A percentile compares a stretch with the other conserved stretches of the same genome.
Conservation (phyloP, 2,888 invertebrate species). For the Cryptosula pallasiana region DNA sequence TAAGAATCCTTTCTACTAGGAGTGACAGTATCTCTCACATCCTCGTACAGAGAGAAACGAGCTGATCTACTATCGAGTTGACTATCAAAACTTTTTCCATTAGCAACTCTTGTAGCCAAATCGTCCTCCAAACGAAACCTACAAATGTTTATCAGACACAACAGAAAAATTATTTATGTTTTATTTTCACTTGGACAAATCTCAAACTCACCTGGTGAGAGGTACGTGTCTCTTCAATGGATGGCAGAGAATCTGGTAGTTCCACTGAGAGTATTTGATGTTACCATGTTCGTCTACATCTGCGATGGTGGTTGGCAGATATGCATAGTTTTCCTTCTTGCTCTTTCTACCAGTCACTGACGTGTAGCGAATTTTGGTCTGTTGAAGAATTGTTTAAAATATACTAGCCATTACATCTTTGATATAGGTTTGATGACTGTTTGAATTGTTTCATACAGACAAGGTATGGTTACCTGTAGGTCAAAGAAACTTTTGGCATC, state of each 20-base stretch:
- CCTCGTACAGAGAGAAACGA: background rate
- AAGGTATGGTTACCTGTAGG: conserved; percentile 25
- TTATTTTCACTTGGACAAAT: too few species aligned
- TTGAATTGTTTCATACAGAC: too few species aligned
- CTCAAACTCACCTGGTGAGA: conserved; percentile 19
- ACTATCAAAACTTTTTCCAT: background rate
- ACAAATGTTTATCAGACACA: too few species aligned
- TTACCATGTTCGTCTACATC: conserved; percentile 31
- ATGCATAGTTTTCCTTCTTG: conserved; percentile 35
- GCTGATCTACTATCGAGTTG: background rate
- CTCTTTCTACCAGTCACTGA: conserved; percentile 35
- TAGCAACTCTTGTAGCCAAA: conserved; percentile 28
- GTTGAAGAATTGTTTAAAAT: background rate
- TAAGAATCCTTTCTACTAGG: background rate
- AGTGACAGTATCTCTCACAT: background rate
- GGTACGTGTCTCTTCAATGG: conserved; percentile 32
- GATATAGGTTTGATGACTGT: too few species aligned
- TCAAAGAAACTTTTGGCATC: conserved; percentile 38
- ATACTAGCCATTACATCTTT: too few species aligned
- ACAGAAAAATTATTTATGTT: too few species aligned
- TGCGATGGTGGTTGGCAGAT: conserved; percentile 36
- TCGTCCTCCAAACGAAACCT: conserved; percentile 22
- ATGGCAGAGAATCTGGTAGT: conserved; percentile 35
- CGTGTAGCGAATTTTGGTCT: conserved; percentile 31
- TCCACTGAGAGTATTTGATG: conserved; percentile 37